Evolutionary conservation across 2,113 vertebrate genomes (phyloP).

Genomic region (Sylvia atricapilla): DNA sequence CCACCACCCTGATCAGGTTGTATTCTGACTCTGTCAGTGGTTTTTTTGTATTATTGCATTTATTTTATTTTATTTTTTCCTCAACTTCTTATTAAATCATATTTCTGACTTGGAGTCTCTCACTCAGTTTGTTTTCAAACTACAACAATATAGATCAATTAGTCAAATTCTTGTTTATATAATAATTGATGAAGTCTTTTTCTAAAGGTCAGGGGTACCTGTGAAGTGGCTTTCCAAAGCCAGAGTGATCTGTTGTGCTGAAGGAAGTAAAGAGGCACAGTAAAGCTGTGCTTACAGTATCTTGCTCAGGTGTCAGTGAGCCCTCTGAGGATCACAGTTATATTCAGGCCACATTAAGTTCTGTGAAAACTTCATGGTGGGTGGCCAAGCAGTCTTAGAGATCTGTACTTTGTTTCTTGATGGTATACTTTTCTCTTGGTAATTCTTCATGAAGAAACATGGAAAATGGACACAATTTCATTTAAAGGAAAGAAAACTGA

Average conservation of each 20-base stretch:
- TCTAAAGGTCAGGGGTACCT: neutral
- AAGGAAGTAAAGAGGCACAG: neutral
- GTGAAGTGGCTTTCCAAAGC: neutral
- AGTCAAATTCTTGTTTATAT: neutral
- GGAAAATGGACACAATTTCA: neutral
- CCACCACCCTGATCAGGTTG: too few species aligned
- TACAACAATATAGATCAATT: neutral
- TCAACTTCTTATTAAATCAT: too few species aligned
- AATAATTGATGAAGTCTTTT: neutral
- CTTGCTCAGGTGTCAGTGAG: neutral
- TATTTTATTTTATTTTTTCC: too few species aligned
- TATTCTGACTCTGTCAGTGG: too few species aligned
- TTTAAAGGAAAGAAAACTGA: neutral
- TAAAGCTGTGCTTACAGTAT: neutral
- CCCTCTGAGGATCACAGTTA: neutral
- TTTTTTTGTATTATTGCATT: too few species aligned
- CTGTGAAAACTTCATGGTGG: neutral
- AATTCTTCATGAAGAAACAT: neutral
- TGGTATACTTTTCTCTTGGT: neutral
- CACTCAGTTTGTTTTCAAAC: too few species aligned
- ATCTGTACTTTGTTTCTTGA: neutral
- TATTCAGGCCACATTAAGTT: neutral
- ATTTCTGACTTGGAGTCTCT: too few species aligned
- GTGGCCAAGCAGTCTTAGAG: neutral
- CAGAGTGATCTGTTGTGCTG: neutral